Evolutionary conservation across 2,113 vertebrate species (phyloP).

Genomic region (Periophthalmodon schlosseri): DNA sequence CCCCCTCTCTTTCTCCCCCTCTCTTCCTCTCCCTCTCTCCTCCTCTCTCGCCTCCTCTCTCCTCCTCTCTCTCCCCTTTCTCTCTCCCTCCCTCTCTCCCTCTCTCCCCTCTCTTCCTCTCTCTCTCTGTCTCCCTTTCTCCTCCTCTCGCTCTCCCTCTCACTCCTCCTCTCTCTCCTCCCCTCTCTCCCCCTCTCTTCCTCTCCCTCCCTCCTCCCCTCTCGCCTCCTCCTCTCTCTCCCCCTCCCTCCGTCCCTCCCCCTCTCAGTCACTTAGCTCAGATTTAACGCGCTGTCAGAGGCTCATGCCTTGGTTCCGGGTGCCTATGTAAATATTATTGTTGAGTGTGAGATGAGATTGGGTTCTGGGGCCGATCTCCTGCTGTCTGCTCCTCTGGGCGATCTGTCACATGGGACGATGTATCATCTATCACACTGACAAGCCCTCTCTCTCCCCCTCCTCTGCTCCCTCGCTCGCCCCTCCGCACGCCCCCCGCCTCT

Average conservation of each 20-base stretch:
- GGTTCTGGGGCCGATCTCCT: slow-evolving; percentile 43
- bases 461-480: not conserved
- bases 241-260: not conserved
- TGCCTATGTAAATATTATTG: slow-evolving; percentile 66
- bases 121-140: not conserved
- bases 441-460: not conserved
- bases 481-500: not conserved
- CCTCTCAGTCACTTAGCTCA: slow-evolving; percentile 42
- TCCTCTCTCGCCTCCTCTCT: too few relatives aligned
- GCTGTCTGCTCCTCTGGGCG: slow-evolving; percentile 37
- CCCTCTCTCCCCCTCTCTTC: not conserved
- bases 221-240: too few relatives aligned
- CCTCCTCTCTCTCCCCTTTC: not conserved
- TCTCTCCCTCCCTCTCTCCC: too few relatives aligned
- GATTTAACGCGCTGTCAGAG: slow-evolving; percentile 53
- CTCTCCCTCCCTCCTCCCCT: not conserved
- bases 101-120: too few relatives aligned
- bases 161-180: not conserved
- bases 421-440: slow-evolving; percentile 64
- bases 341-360: slow-evolving; percentile 59
- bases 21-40: too few relatives aligned
- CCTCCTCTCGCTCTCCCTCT: not conserved
- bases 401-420: slow-evolving; percentile 48
- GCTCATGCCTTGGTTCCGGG: slow-evolving; percentile 55
- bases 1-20: too few relatives aligned